Evolutionary conservation across 2,113 vertebrate species (phyloP).

Genomic region (Polyodon spathula): DNA sequence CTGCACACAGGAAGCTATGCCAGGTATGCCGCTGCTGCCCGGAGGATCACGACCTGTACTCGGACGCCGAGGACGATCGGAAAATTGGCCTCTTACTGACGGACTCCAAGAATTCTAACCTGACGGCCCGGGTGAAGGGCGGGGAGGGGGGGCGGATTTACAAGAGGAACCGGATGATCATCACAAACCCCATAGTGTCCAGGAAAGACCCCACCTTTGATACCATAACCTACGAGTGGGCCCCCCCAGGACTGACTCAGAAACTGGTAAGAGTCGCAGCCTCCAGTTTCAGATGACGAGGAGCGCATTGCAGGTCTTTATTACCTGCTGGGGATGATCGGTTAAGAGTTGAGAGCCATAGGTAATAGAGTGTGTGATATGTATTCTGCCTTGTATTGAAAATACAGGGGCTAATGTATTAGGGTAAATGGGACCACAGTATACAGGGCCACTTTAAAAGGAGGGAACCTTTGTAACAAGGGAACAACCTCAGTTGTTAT

Average conservation of each 20-base stretch:
- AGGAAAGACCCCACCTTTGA: conserved; percentile 91
- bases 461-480: too few relatives aligned
- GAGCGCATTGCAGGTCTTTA: too few relatives aligned
- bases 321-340: too few relatives aligned
- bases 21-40: conserved; percentile 68
- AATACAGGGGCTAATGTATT: too few relatives aligned
- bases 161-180: conserved; percentile 92
- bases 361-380: too few relatives aligned
- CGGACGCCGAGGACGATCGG: conserved; percentile 69
- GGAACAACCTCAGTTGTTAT: too few relatives aligned
- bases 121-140: conserved; percentile 81
- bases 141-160: conserved; percentile 74
- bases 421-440: too few relatives aligned
- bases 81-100: conserved; percentile 76
- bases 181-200: conserved; percentile 85
- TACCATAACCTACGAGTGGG: conserved; percentile 90
- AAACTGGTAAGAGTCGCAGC: conserved; percentile 81
- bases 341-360: too few relatives aligned
- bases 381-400: too few relatives aligned
- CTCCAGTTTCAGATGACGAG: too few relatives aligned
- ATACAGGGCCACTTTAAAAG: too few relatives aligned
- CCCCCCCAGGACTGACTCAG: conserved; percentile 77
- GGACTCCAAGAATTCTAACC: conserved; percentile 62
- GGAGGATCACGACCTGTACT: conserved; percentile 68
- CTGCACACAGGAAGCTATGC: conserved; percentile 72